Base-by-base conservation (phyloP, 1,140 invertebrate species). In the Conopomorpha cramerella region DNA sequence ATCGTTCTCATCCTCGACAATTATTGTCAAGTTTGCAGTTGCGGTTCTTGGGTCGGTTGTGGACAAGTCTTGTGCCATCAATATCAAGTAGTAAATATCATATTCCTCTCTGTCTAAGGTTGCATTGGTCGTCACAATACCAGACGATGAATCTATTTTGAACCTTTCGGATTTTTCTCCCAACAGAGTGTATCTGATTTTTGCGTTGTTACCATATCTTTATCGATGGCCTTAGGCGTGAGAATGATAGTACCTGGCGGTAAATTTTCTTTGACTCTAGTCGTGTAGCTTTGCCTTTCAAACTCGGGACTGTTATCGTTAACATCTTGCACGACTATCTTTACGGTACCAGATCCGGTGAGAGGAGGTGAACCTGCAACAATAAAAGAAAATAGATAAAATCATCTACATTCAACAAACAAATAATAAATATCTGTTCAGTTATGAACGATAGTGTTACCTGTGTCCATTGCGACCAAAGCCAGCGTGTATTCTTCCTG, bases 291-390 rank as follows among this genome's bases (percentile, higher is more conserved):
- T 51, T 89, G 85, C 38, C 89, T 80, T 47, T 86, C 86, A 53
- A 93, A 93, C 47, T 89, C 84, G 0, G 95, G 95, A 49, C 84
- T 87, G 64, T 96, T 93, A 66, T 98, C 95, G 65, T 98, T 98
- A 17, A 94, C 86, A 63, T 98, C 95, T 66, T 93, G 86, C 3
- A 99, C 92, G 30, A 93, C 78, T 23, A 99, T 86, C 47, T 83
- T 84, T 1, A 99, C 86, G 19, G 87, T 89, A 19, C 93, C 92
- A 1, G 91, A 90, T 33, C 92, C 93, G 10, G 92, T 96, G 13
- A 95, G 73, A 1, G 92, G 88, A 12, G 93, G 92, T 11, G 90
- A 92, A 37, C 92, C 92, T 93, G 73, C 11, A 82, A 82, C 51
- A 39, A 44, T 55, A 61, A 39, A 47, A 42, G 18, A 13, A 23